Percentiles rank a stretch among this genome's conserved stretches.
phyloP scores from a whole-genome alignment of 2,113 vertebrate genomes.

The Nycticryphes semicollaris region DNA sequence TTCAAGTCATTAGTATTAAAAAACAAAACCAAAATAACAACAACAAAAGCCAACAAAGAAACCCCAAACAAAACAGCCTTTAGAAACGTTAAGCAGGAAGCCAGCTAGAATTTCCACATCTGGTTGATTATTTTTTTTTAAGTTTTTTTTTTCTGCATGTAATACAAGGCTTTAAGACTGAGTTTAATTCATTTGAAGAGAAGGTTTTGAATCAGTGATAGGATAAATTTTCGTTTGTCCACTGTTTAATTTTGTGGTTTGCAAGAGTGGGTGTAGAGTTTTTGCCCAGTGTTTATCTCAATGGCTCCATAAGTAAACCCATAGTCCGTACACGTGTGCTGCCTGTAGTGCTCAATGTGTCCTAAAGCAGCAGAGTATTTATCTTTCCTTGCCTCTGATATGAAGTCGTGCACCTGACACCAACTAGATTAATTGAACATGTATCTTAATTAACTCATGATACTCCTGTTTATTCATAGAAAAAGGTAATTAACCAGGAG shows the following conservation, averaged over 20 bases:
- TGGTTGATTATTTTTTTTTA: too few species aligned
- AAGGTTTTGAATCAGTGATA: background rate
- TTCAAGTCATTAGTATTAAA: background rate
- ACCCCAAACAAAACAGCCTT: background rate
- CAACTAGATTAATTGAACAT: constrained; percentile 23
- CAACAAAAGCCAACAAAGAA: too few species aligned
- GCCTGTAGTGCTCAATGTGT: background rate
- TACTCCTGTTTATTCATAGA: constrained; percentile 46
- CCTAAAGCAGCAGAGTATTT: background rate
- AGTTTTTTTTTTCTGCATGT: background rate
- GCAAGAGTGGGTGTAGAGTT: background rate
- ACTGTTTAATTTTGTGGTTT: background rate
- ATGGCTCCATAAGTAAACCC: background rate
- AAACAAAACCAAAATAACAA: background rate
- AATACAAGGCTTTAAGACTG: background rate
- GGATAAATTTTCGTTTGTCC: background rate
- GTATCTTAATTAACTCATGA: constrained; percentile 38
- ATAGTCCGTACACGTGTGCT: background rate
- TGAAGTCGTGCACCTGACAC: background rate
- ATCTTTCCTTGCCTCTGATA: background rate
- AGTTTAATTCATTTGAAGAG: background rate
- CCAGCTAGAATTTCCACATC: background rate
- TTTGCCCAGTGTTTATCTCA: background rate
- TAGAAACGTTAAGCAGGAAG: background rate
- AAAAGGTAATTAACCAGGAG: constrained; percentile 23